These are phyloP conservation scores for Esperia sulphurella DNA, from an alignment of 2,888 invertebrate genomes.

Conservation along the genomic window DNA sequence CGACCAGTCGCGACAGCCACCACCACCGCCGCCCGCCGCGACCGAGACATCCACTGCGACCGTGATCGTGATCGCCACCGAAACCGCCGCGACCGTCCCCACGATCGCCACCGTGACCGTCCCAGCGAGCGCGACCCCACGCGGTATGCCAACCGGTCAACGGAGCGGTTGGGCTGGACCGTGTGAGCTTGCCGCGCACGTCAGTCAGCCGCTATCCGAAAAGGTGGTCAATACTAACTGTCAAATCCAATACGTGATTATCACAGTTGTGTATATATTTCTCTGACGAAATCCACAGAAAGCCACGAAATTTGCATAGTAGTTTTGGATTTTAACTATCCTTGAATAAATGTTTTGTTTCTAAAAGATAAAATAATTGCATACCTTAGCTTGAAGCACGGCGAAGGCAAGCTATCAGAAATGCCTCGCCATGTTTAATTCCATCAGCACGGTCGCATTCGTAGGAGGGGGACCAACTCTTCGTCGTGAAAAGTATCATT, in stretches of 20 bases:
- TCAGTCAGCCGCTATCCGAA: not conserved
- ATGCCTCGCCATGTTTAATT: too few relatives aligned
- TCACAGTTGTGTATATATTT: not conserved
- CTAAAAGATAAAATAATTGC: not conserved
- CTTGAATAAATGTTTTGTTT: not conserved
- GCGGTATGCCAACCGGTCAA: not conserved
- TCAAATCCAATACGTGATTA: not conserved
- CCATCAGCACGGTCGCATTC: not conserved
- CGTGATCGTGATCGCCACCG: too few relatives aligned
- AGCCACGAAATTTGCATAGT: not conserved
- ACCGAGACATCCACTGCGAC: too few relatives aligned
- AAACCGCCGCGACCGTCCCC: too few relatives aligned
- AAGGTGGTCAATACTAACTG: not conserved
- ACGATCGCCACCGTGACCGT: too few relatives aligned
- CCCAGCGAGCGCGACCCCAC: too few relatives aligned
- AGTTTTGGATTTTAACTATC: not conserved
- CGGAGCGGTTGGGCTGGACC: not conserved
- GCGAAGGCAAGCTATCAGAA: not conserved
- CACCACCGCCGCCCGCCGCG: too few relatives aligned
- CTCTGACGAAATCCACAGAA: not conserved
- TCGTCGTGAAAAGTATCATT: not conserved
- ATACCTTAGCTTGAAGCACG: too few relatives aligned
- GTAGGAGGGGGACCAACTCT: not conserved
- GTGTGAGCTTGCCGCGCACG: not conserved
- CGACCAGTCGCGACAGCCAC: too few relatives aligned